Base-by-base conservation (phyloP, 2,888 invertebrate genomes). In the Pasiphila rectangulata region DNA sequence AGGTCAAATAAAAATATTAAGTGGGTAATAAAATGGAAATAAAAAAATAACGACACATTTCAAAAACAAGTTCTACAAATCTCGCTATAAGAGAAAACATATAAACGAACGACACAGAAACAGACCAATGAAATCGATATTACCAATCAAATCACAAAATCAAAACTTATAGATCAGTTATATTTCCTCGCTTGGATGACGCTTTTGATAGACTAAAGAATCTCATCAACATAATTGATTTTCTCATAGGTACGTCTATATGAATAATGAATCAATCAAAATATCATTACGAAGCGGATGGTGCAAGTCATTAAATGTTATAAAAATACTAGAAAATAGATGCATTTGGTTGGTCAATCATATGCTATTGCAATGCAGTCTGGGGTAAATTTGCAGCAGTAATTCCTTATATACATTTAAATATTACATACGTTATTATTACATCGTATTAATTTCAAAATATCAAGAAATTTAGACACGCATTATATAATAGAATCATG, bases 221-320 rank as follows among this genome's bases (percentile, higher is more conserved):
- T 59, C 67, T 67, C 68, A 75, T 78, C 69, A 71, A 51, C 61
- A 63, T 79, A 79, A 78, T 77, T 72, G 72, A 75, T 78, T 75
- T 77, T 70, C 69, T 68, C 68, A 61, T 70, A 42, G 19, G 25
- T 15, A 64, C 68, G 64, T 69, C 67, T 65, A 67, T 71, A 76
- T 75, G 71, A 74, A 73, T 75, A 72, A 75, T 72, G 73, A 69
- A 75, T 76, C 75, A 70, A 82, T 82, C 82, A 81, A 75, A 79
- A 73, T 73, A 77, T 73, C 72, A 68, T 79, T 77, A 72, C 54
- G 43, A 30, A 24, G 29, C 50, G 53, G 7, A 6, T 30, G 54
- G 65, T 54, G 1, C 56, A 71, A 72, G 64, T 60, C 15, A 63
- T 23, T 40, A 53, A 39, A 50, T n/a, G n/a, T n/a, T n/a, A n/a